Conservation (phyloP, 64 coral and sea anemone genomes). For the Actinia equina region DNA sequence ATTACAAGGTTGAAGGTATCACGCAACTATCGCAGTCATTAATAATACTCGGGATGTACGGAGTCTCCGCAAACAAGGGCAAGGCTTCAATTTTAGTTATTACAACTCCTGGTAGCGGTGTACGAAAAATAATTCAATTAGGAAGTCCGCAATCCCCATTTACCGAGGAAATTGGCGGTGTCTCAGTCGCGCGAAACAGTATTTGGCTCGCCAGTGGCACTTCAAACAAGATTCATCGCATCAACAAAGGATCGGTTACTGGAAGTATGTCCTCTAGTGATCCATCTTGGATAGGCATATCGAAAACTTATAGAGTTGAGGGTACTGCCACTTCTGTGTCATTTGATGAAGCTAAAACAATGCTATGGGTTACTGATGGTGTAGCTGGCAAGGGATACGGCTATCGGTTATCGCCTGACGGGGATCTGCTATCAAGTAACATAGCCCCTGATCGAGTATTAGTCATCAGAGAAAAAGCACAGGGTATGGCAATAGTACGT, state of each 20-base stretch:
- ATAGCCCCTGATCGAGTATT: conserved; percentile 58
- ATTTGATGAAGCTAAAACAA: conserved; percentile 53
- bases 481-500: conserved; percentile 78
- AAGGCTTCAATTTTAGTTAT: conserved; percentile 83
- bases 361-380: conserved; percentile 73
- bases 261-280: conserved; percentile 17
- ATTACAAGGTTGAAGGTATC: conserved; percentile 85
- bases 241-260: conserved; percentile 30
- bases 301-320: conserved; percentile 28
- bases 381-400: conserved; percentile 62
- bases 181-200: conserved; percentile 50
- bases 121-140: conserved; percentile 78
- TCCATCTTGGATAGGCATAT: conserved; percentile 52
- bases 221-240: conserved; percentile 35
- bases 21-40: conserved; percentile 52
- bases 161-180: conserved; percentile 72
- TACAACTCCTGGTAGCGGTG: conserved; percentile 31
- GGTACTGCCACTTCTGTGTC: conserved; percentile 73
- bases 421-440: conserved; percentile 46
- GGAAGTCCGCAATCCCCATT: conserved; percentile 32
- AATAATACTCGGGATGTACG: conserved; percentile 83
- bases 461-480: conserved; percentile 66
- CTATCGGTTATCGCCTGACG: conserved; percentile 62
- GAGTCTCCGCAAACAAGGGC: conserved; percentile 71
- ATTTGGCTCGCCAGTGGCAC: conserved; percentile 58